Evolutionary conservation across 2,888 invertebrate genomes (phyloP), one percentile per base, ranked within the genome.

Genomic region (Nephrotoma guestfalica): DNA sequence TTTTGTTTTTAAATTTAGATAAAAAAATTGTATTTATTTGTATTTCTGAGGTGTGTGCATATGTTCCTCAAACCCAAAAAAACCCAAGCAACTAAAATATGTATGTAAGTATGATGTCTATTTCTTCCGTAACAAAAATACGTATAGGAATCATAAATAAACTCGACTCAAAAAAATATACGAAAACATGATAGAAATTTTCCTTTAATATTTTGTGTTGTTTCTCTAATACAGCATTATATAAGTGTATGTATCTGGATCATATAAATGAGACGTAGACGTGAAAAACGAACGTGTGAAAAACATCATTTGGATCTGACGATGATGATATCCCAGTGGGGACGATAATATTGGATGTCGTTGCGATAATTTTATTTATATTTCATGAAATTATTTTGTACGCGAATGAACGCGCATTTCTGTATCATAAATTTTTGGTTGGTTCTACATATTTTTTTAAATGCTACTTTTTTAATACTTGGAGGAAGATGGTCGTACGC

Each of bases 291-390:
- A 84, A 84, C 84, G 84, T 84, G 84, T 41, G 84, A 84, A 84
- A 84, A 84, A 84, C 84, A 84, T 84, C 84, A 84, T 84, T 84
- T 84, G 84, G 41, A 84, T 84, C 7, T 84, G 84, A 84, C 84
- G 84, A 84, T 41, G 41, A 84, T 41, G 42, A 84, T 41, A 84
- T 41, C 41, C 41, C 42, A 84, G 41, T 84, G 84, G 71, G 18
- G 30, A 71, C 71, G 71, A 71, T 71, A 71, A 30, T 71, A 71
- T 71, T 71, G 71, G 71, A 71, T 71, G 71, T 71, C 30, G 71
- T 30, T 30, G 9, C 71, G 9, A 71, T 71, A 71, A 71, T 71
- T 71, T 71, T 30, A 71, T 71, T 30, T 71, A 71, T 30, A 71
- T 71, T 71, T 71, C 71, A 71, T 30, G 71, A 71, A 57, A 71